phyloP scores from a whole-genome alignment of 2,888 invertebrate genomes.

The Plebejus melissa region DNA sequence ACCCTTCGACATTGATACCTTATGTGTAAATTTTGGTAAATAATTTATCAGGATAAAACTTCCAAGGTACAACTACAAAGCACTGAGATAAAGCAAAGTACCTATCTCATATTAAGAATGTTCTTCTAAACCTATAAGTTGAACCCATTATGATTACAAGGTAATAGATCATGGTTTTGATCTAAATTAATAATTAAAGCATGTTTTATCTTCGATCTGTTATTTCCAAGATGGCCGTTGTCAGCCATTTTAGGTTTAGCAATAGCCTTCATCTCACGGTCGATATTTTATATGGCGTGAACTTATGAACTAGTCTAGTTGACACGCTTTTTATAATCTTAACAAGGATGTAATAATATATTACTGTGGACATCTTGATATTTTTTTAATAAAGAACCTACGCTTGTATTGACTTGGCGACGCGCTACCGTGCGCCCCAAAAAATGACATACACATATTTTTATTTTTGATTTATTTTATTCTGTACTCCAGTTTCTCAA shows the following conservation, averaged over 20 bases:
- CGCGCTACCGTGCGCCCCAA: neutral
- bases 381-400: neutral
- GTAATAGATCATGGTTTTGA: neutral
- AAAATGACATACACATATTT: neutral
- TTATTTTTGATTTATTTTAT: neutral
- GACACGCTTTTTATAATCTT: neutral
- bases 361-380: too few species aligned
- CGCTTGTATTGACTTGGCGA: neutral
- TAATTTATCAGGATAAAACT: too few species aligned
- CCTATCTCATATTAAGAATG: neutral
- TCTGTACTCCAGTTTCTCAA: neutral
- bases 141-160: neutral
- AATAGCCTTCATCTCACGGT: conserved; percentile 23
- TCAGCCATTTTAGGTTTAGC: neutral
- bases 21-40: too few species aligned
- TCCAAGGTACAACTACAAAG: too few species aligned
- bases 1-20: too few species aligned
- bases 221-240: conserved; percentile 22
- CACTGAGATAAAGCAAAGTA: neutral
- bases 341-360: neutral
- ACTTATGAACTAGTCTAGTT: neutral
- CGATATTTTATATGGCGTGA: conserved; percentile 12
- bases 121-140: conserved; percentile 3
- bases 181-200: conserved; percentile 11
- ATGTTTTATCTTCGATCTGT: conserved; percentile 9